Conservation (phyloP, 1,140 invertebrate genomes). For the Cydia strobilella region DNA sequence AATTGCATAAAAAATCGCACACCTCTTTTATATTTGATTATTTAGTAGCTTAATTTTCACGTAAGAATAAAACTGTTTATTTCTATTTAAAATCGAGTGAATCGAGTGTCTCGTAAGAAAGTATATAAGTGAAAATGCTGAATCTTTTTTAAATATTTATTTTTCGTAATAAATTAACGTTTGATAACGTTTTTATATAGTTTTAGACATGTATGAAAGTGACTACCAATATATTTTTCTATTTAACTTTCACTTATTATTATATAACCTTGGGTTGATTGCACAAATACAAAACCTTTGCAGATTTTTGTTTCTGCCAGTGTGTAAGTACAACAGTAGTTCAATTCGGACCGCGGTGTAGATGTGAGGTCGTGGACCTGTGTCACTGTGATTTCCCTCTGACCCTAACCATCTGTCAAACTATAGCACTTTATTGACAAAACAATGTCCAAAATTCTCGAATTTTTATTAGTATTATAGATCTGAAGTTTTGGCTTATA, state of each 20-base stretch:
- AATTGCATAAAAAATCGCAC: neutral
- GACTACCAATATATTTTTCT: neutral
- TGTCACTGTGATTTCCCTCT: slow-evolving; percentile 25
- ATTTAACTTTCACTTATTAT: neutral
- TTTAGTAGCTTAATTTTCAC: neutral
- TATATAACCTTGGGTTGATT: neutral
- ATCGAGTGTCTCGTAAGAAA: too few species aligned
- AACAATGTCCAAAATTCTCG: neutral
- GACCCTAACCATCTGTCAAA: slow-evolving; percentile 13
- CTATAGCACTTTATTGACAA: slow-evolving; percentile 11
- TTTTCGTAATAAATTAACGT: too few species aligned
- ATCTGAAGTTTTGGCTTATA: neutral
- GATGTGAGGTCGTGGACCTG: slow-evolving; percentile 16
- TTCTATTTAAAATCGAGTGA: too few species aligned
- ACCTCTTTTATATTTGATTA: neutral
- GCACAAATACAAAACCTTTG: neutral
- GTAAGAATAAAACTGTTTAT: too few species aligned
- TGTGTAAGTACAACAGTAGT: slow-evolving; percentile 12
- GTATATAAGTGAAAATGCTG: too few species aligned
- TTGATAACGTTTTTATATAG: neutral
- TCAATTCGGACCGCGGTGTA: slow-evolving; percentile 15
- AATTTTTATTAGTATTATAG: neutral
- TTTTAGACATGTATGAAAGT: neutral
- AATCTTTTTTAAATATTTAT: too few species aligned
- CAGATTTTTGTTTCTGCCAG: neutral